phyloP scores from a whole-genome alignment of 2,888 invertebrate species.

The Drosophila mettleri region DNA sequence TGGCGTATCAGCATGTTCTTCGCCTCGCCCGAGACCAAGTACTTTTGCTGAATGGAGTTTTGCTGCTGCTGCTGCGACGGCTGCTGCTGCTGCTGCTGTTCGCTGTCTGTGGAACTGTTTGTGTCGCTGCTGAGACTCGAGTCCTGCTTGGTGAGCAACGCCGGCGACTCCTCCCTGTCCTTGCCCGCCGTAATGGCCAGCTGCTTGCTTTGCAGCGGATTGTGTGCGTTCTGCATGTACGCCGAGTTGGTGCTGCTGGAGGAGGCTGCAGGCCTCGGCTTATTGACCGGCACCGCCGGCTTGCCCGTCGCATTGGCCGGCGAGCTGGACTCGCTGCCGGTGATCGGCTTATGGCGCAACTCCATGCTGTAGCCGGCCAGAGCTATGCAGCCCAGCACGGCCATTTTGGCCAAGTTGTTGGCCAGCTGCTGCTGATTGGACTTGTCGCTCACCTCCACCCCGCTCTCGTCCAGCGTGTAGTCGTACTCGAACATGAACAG shows the following conservation, averaged over 20 bases:
- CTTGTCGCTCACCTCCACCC: constrained; percentile 93
- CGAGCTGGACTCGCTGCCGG: constrained; percentile 58
- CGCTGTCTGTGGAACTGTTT: constrained; percentile 68
- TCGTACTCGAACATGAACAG: constrained; percentile 97
- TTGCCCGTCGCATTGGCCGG: constrained; percentile 42
- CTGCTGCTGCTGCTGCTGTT: constrained; percentile 52
- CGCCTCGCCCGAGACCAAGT: constrained; percentile 80
- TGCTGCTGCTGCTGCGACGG: constrained; percentile 6
- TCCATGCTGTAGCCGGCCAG: constrained; percentile 89
- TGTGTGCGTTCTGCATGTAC: constrained; percentile 85
- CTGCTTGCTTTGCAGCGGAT: constrained; percentile 84
- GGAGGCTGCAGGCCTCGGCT: constrained; percentile 48
- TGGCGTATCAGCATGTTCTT: constrained; percentile 88
- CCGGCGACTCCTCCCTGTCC: constrained; percentile 42
- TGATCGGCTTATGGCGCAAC: constrained; percentile 62
- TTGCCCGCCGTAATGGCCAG: constrained; percentile 74
- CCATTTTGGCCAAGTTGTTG: constrained; percentile 96
- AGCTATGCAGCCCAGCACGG: constrained; percentile 93
- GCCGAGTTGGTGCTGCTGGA: constrained; percentile 71
- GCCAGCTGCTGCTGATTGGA: constrained; percentile 96
- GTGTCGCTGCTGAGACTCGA: constrained; percentile 79
- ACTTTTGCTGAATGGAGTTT: constrained; percentile 73
- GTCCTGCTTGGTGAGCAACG: constrained; percentile 69
- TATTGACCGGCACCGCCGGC: constrained; percentile 53
- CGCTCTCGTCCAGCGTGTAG: constrained; percentile 98